Base-by-base conservation (phyloP, 2,113 vertebrate species). In the Eptesicus fuscus region DNA sequence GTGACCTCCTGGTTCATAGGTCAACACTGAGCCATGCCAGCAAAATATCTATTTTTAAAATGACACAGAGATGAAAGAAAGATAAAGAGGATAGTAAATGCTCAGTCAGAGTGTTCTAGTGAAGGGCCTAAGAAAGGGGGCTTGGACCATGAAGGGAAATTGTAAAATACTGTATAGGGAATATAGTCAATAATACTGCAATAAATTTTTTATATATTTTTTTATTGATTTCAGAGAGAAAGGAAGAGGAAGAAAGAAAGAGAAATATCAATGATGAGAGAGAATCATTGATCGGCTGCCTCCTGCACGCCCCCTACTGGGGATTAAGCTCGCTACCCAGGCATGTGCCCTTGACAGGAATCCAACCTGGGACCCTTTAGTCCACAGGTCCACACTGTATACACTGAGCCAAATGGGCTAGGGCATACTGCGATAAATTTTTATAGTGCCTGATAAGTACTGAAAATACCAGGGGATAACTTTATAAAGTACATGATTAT, bases 261-360 rank as follows among this genome's bases (percentile, higher is more conserved):
- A 56, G 20, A 59, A 59, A 59, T 23, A 59, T 59, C 22, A 59
- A 59, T 25, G 9, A 23, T 23, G 56, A 59, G 56, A 59, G 22
- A 59, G 56, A 59, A 59, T 23, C 8, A 10, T 59, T 59, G 56
- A 59, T 59, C 3, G 9, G 22, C 56, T 59, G 56, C 56, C 22
- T 59, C 56, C 56, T 59, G 22, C 56, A 59, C 5, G 22, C 56
- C 22, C 56, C 56, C 2, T 59, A 59, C 56, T 23, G 8, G 22
- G 17, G 22, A 23, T 59, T 1, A 3, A 23, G 22, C 56, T 8
- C 1, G 9, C 23, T 10, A 59, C 56, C 23, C 9, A 1, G 23
- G 23, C 23, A 59, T 25, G 30, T 67, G 63, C 63, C 63, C 56
- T 25, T 59, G 56, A 25, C 16, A 16, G 7, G 32, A n/a, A 59